Conservation (phyloP, 2,797 vertebrate species). For the Cossypha polioptera region DNA sequence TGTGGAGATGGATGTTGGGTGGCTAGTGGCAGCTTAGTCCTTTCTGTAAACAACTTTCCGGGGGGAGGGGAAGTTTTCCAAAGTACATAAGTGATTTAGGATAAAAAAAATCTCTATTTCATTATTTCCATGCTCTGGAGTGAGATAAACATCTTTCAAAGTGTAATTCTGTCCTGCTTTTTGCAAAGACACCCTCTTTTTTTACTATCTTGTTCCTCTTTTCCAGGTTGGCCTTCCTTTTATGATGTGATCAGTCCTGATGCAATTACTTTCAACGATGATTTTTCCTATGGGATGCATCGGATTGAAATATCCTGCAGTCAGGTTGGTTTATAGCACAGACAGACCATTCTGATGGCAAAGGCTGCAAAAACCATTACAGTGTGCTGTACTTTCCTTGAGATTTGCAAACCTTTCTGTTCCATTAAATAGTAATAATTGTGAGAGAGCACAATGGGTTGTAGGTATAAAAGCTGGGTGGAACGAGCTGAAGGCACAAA, state of each 20-base stretch:
- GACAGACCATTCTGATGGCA: neutral
- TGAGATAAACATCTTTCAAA: neutral
- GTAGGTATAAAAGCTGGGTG: neutral
- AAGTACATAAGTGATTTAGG: neutral
- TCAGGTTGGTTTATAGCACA: slow-evolving; percentile 81
- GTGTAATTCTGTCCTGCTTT: neutral
- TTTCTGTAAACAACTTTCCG: neutral
- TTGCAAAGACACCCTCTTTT: neutral
- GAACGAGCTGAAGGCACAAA: slow-evolving; percentile 34
- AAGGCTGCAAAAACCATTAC: slow-evolving; percentile 46
- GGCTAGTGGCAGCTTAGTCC: neutral
- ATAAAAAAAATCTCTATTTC: neutral
- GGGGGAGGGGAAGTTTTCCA: neutral
- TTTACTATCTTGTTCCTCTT: neutral
- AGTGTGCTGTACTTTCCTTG: neutral
- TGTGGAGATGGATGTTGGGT: neutral
- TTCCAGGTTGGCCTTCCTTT: slow-evolving; percentile 95
- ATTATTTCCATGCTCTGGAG: neutral
- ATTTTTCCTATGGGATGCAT: slow-evolving; percentile 94
- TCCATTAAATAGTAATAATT: slow-evolving; percentile 24
- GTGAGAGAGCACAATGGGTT: neutral
- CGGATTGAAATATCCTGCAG: slow-evolving; percentile 90
- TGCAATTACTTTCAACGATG: slow-evolving; percentile 79
- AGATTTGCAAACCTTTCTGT: slow-evolving; percentile 12
- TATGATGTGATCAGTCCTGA: slow-evolving; percentile 86